Conservation (phyloP, 2,113 vertebrate genomes). For the Anser cygnoides region DNA sequence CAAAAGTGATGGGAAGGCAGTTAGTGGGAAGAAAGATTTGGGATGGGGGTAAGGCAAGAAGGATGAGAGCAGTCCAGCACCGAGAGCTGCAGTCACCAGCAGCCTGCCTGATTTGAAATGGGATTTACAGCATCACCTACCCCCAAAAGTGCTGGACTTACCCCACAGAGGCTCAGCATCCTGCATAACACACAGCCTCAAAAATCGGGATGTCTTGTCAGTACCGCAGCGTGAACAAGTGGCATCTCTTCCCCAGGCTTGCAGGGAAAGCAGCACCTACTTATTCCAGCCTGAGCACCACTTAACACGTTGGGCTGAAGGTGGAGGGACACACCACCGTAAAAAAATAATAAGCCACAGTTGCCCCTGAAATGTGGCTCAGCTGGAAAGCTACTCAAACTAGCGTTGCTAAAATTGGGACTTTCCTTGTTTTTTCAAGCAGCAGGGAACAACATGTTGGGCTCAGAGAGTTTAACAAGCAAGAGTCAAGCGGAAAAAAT, state of each 20-base stretch:
- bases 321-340: not conserved
- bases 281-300: not conserved
- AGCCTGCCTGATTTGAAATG: not conserved
- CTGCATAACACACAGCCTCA: not conserved
- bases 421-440: constrained; percentile 69
- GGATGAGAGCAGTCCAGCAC: not conserved
- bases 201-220: not conserved
- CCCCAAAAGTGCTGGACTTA: not conserved
- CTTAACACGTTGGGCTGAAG: not conserved
- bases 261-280: not conserved
- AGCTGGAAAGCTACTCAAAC: constrained; percentile 58
- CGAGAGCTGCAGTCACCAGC: not conserved
- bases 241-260: not conserved
- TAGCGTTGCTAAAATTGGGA: constrained; percentile 58
- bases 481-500: constrained; percentile 70
- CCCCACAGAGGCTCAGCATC: not conserved
- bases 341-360: not conserved
- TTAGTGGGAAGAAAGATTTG: not conserved
- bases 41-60: not conserved
- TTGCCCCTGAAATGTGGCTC: constrained; percentile 1
- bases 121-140: not conserved
- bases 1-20: not conserved
- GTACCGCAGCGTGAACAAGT: not conserved
- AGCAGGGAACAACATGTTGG: constrained; percentile 61
- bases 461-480: constrained; percentile 64